phyloP scores from a whole-genome alignment of 2,113 vertebrate species.

The Collichthys lucidus region DNA sequence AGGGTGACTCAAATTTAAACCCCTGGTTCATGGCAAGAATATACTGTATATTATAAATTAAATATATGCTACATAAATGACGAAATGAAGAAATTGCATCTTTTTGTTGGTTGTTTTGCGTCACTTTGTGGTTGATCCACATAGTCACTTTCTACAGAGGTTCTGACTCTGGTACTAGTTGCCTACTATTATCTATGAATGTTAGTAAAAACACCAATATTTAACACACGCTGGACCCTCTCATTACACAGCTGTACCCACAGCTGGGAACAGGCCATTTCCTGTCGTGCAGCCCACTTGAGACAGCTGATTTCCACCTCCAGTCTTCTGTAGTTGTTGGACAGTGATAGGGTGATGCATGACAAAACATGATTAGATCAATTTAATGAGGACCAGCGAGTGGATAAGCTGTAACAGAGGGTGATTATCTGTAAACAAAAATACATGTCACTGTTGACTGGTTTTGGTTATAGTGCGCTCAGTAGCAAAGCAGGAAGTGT shows the following conservation, averaged over 20 bases:
- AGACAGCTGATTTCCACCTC: constrained; percentile 49
- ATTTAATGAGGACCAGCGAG: constrained; percentile 15
- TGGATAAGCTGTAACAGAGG: not conserved
- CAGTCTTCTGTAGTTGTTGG: constrained; percentile 43
- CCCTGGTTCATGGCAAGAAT: not conserved
- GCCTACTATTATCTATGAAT: no score
- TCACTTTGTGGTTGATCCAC: not conserved
- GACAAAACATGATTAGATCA: not conserved
- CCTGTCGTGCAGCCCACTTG: constrained; percentile 39
- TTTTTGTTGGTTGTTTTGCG: not conserved
- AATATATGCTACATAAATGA: not conserved
- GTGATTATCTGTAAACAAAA: not conserved
- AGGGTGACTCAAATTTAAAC: no score
- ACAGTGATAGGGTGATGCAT: not conserved
- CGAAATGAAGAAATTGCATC: not conserved
- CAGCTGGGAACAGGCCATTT: constrained; percentile 49
- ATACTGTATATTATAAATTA: not conserved
- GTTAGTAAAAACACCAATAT: not conserved
- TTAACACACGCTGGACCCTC: not conserved
- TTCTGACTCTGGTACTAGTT: not conserved
- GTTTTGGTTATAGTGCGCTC: not conserved
- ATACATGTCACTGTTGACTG: not conserved
- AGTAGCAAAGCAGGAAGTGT: not conserved
- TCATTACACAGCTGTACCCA: not conserved
- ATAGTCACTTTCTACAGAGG: not conserved